Conservation (phyloP, 2,797 vertebrate species). For the Lagocephalus sceleratus region DNA sequence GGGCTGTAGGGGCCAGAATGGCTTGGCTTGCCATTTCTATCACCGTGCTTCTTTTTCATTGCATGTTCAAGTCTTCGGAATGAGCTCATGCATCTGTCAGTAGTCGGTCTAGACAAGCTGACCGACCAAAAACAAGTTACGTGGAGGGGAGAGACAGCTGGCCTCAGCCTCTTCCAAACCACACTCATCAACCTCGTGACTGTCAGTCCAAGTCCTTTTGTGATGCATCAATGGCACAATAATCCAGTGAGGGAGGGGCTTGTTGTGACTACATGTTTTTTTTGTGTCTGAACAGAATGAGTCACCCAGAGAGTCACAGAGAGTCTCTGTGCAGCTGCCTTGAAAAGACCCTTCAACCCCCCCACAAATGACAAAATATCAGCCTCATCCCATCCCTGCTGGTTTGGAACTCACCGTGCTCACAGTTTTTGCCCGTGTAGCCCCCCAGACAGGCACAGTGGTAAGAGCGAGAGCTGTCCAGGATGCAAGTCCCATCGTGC, state of each 20-base stretch:
- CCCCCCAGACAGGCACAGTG: constrained; percentile 93
- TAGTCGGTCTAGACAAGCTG: constrained; percentile 16
- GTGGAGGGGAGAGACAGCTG: constrained; percentile 39
- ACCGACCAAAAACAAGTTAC: constrained; percentile 12
- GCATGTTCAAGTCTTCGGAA: constrained; percentile 5
- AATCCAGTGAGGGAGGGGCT: not conserved
- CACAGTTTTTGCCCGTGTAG: constrained; percentile 89
- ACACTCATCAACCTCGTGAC: constrained; percentile 42
- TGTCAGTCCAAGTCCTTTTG: constrained; percentile 44
- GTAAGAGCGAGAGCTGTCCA: constrained; percentile 81
- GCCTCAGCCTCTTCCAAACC: constrained; percentile 51
- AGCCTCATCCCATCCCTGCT: not conserved
- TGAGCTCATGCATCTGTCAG: not conserved
- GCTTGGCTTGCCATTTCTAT: too few species aligned
- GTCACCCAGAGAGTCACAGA: too few species aligned
- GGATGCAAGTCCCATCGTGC: constrained; percentile 90
- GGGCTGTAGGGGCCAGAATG: not conserved
- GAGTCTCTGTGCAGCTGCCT: not conserved
- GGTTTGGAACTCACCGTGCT: constrained; percentile 82
- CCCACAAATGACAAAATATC: not conserved
- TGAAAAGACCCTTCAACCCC: not conserved
- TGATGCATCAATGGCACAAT: constrained; percentile 17
- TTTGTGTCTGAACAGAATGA: too few species aligned
- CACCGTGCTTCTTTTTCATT: constrained; percentile 9
- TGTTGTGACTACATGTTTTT: not conserved